These are phyloP conservation scores for Diadegma fenestrale DNA, from an alignment of 2,888 invertebrate genomes.

Conservation along the genomic window DNA sequence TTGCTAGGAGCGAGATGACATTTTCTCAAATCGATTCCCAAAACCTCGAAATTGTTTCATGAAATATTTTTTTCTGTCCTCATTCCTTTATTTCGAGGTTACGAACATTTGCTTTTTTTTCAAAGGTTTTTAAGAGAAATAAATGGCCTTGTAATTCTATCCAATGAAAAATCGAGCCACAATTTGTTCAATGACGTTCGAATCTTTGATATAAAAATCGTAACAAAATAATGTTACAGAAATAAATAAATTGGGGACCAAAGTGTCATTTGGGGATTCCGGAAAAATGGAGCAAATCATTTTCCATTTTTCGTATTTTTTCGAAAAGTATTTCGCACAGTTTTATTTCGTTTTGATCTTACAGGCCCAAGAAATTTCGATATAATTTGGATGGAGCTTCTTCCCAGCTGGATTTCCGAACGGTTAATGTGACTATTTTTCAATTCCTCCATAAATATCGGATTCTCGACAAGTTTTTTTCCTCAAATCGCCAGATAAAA, in stretches of 20 bases:
- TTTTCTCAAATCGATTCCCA: slow-evolving; percentile 16
- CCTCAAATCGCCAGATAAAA: slow-evolving; percentile 22
- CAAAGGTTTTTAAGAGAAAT: background rate
- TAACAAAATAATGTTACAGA: background rate
- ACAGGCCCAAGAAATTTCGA: background rate
- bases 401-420: slow-evolving; percentile 8
- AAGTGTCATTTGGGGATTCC: background rate
- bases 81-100: background rate
- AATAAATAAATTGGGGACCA: background rate
- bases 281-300: background rate
- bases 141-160: background rate
- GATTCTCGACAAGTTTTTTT: slow-evolving; percentile 68
- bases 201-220: background rate
- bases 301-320: background rate
- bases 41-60: slow-evolving; percentile 3
- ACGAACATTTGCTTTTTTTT: background rate
- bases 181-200: background rate
- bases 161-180: background rate
- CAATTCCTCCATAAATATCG: slow-evolving; percentile 3
- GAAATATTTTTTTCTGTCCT: background rate
- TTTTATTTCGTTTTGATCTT: background rate
- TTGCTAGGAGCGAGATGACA: slow-evolving; percentile 29
- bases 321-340: background rate
- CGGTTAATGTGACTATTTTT: slow-evolving; percentile 7
- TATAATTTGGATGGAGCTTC: background rate